Evolutionary conservation across 1,140 invertebrate species (phyloP).

Genomic region (Potamilus streckersoni): DNA sequence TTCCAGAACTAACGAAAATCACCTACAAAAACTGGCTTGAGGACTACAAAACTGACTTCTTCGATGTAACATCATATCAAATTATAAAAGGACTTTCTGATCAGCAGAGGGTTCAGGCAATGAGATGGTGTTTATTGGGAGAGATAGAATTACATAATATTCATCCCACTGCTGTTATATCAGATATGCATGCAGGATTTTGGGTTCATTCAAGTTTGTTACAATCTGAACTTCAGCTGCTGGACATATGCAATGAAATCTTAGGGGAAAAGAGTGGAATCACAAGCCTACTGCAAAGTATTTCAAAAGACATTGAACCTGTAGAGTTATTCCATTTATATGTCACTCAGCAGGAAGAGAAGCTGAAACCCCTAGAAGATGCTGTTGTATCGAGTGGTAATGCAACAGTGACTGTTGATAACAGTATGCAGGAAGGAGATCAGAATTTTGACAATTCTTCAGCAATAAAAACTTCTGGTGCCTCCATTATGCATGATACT

Average conservation of each 20-base stretch:
- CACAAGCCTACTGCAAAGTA: neutral
- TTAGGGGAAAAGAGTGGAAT: neutral
- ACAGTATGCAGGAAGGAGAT: neutral
- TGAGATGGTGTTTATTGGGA: slow-evolving; percentile 5
- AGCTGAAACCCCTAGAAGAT: too few relatives aligned
- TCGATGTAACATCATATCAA: slow-evolving; percentile 12
- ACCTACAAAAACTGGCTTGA: neutral
- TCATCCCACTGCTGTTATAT: neutral
- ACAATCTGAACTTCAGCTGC: slow-evolving; percentile 1
- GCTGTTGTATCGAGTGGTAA: neutral
- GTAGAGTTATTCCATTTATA: too few relatives aligned
- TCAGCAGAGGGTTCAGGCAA: slow-evolving; percentile 2
- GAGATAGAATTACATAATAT: neutral
- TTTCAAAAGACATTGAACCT: too few relatives aligned
- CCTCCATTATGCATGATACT: neutral
- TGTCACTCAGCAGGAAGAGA: too few relatives aligned
- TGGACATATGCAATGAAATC: slow-evolving; percentile 7
- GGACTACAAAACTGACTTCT: slow-evolving; percentile 24
- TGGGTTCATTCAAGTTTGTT: neutral
- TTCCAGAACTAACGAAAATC: neutral
- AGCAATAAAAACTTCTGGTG: too few relatives aligned
- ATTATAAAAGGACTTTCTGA: neutral
- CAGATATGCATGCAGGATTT: slow-evolving; percentile 4
- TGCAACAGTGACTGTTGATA: neutral
- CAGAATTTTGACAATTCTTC: neutral